Base-by-base conservation (phyloP, 2,797 vertebrate species). In the Holocentrus rufus region DNA sequence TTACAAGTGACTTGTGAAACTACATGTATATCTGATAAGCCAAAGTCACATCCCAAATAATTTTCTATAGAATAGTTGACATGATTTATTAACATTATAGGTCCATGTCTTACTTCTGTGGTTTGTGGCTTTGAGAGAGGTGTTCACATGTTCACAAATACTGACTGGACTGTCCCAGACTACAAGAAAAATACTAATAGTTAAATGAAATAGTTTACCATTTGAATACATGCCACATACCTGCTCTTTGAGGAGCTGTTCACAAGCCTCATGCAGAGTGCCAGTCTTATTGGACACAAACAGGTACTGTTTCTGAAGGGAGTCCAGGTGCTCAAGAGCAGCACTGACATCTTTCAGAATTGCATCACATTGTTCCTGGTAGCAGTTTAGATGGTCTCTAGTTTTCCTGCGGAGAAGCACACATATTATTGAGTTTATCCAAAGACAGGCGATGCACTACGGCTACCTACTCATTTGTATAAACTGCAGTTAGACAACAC, bases 231-330 rank as follows among this genome's bases (percentile, higher is more conserved):
- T 18, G n/a, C 23, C 17, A 9, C 74, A 88, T 90, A 98, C 98
- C 95, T 99, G 98, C 85, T 99, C 97, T 91, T 97, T 97, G 4
- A 99, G 86, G 73, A 99, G 96, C 70, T 98, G 97, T 73, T 99
- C 98, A 81, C 98, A 99, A 80, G 97, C 97, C 85, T 98, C 96
- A 0, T 99, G 98, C 1, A 99, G 91, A 0, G 97, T 95, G 34
- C 98, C 98, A 1, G 98, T 99, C 91, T 98, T 99, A 61, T 95
- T 98, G 69, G 98, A 98, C 72, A 99, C 98, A 92, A 99, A 99
- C 53, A 98, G 94, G 83, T 98, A 98, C 87, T 99, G 97, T 79
- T 97, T 97, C 88, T 99, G 96, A 76, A 99, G 92, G 0, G 97
- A 96, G 62, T 97, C 95, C 92, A 99, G 87, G 69, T 97, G 97